Conservation (phyloP, 1,140 invertebrate genomes). For the Copidosoma floridanum region DNA sequence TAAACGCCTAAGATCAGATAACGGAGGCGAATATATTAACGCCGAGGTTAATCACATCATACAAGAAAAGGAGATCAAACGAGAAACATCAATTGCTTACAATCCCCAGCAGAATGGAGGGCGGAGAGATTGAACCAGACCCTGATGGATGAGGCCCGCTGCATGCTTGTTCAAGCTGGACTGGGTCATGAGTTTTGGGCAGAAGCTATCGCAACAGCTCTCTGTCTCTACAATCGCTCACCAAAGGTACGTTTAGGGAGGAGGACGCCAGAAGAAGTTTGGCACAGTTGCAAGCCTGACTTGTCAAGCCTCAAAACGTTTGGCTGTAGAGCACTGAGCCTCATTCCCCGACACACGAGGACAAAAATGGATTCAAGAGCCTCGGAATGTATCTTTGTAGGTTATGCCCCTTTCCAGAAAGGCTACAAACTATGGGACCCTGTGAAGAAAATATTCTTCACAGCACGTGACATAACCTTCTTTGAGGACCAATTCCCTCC, state of each 20-base stretch:
- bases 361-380: conserved; percentile 45
- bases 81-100: conserved; percentile 17
- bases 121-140: background rate
- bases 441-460: background rate
- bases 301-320: conserved; percentile 46
- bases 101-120: background rate
- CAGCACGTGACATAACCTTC: background rate
- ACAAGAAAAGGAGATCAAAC: conserved; percentile 31
- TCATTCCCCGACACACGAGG: conserved; percentile 40
- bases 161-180: background rate
- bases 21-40: conserved; percentile 37
- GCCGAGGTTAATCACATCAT: conserved; percentile 29
- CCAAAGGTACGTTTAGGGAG: background rate
- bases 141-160: background rate
- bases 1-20: conserved; percentile 18
- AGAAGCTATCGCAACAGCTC: background rate
- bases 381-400: conserved; percentile 40
- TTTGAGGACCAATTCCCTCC: background rate
- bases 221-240: background rate
- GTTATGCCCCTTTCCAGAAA: conserved; percentile 43
- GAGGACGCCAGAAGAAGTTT: conserved; percentile 40
- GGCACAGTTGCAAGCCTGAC: conserved; percentile 35
- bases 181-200: background rate
- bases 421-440: conserved; percentile 37
- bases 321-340: conserved; percentile 41